These are phyloP conservation scores for Scolopax rusticola DNA, from an alignment of 2,797 vertebrate species.

Conservation along the genomic window DNA sequence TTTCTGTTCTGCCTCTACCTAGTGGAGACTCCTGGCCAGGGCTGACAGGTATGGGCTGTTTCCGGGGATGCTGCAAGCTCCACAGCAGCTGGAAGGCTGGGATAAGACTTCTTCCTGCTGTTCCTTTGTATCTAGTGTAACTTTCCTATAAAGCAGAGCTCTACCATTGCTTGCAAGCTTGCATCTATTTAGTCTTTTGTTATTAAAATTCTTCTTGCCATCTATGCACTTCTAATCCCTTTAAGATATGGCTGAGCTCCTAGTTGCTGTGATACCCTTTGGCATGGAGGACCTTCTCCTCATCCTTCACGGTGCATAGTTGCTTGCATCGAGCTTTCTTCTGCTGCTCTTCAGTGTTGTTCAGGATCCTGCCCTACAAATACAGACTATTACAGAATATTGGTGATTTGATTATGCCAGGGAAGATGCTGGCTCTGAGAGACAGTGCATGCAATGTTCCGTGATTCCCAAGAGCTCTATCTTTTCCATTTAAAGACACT, in stretches of 20 bases:
- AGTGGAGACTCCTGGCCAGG: neutral
- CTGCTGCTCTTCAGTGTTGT: neutral
- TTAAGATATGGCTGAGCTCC: neutral
- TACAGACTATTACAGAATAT: fast-evolving
- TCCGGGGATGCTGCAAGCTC: neutral
- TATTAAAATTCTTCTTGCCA: slow-evolving; percentile 11
- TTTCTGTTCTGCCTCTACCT: neutral
- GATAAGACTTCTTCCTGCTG: neutral
- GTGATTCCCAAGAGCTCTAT: neutral
- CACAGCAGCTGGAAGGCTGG: neutral
- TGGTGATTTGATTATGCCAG: neutral
- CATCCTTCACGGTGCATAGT: fast-evolving
- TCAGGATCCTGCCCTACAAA: neutral
- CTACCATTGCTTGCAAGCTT: neutral
- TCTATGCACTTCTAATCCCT: neutral
- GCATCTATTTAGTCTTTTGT: slow-evolving; percentile 9
- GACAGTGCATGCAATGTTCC: fast-evolving
- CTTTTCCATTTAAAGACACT: neutral
- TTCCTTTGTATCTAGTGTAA: neutral
- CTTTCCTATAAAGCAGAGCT: neutral
- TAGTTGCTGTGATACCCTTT: neutral
- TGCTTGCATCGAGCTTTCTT: neutral
- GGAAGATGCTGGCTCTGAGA: neutral
- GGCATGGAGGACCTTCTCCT: neutral
- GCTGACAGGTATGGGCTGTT: neutral